A percentile compares a stretch with the other conserved stretches of the same genome.
Evolutionary conservation across 2,888 invertebrate species (phyloP).

Genomic region (Diachrysia chrysitis): DNA sequence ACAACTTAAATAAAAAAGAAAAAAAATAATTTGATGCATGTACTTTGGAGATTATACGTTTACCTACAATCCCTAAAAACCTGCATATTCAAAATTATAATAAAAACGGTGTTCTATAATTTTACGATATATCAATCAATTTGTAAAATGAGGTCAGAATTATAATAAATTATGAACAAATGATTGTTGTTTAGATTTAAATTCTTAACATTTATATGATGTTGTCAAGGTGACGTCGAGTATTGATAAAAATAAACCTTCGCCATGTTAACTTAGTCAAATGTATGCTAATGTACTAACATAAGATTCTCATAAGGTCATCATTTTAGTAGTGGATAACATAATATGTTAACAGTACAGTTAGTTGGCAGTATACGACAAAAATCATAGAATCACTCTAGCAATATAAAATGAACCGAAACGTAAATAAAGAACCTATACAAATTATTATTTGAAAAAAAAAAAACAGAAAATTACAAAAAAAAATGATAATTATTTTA

Average conservation of each 20-base stretch:
- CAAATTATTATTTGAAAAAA: no score
- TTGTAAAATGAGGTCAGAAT: constrained; percentile 41
- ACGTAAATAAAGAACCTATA: no score
- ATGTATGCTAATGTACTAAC: constrained; percentile 31
- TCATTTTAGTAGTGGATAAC: constrained; percentile 14
- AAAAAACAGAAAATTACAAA: no score
- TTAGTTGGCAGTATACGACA: no score
- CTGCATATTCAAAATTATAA: constrained; percentile 10
- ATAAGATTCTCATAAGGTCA: constrained; percentile 19
- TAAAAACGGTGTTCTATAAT: constrained; percentile 14
- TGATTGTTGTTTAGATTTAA: constrained; percentile 25
- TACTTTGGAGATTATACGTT: no score
- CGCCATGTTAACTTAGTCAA: constrained; percentile 9
- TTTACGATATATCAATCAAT: constrained; percentile 44
- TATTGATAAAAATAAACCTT: constrained; percentile 36
- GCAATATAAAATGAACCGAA: not conserved
- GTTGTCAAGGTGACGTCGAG: constrained; percentile 41
- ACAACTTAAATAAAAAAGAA: not conserved
- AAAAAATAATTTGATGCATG: not conserved
- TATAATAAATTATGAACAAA: constrained; percentile 47
- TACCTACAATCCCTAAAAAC: constrained; percentile 5
- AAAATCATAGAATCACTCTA: not conserved
- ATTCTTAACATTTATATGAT: constrained; percentile 23
- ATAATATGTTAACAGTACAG: constrained; percentile 7
- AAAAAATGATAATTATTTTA: no score